Percentiles rank a stretch among this genome's conserved stretches.
phyloP scores from a whole-genome alignment of 2,113 vertebrate species.

The Mola mola region DNA sequence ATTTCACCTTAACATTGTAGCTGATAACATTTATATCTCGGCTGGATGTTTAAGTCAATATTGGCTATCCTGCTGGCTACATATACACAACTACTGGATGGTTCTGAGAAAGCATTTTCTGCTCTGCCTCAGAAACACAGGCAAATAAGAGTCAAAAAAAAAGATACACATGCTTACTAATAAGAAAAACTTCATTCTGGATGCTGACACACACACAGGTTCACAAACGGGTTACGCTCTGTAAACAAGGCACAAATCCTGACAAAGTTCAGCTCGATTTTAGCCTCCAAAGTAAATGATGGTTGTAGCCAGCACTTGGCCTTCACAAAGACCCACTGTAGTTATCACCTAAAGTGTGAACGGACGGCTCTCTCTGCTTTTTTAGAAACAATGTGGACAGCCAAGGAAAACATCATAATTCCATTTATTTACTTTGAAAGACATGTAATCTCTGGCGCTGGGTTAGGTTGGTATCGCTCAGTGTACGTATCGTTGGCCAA shows the following conservation, averaged over 20 bases:
- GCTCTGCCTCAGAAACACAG: constrained; percentile 41
- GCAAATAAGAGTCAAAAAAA: no score
- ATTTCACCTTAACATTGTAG: no score
- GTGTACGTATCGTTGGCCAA: constrained; percentile 59
- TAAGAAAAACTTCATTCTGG: no score
- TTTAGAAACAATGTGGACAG: constrained; percentile 71
- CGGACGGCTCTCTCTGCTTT: constrained; percentile 70
- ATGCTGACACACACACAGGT: constrained; percentile 13
- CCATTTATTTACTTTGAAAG: constrained; percentile 77
- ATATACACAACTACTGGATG: constrained; percentile 34
- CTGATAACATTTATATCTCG: constrained; percentile 4
- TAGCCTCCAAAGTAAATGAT: constrained; percentile 79
- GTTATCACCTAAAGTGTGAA: constrained; percentile 83
- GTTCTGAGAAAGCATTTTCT: constrained; percentile 41
- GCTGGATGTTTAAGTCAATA: neutral
- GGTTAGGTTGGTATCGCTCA: constrained; percentile 62
- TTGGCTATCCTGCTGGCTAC: constrained; percentile 13
- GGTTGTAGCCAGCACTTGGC: constrained; percentile 53
- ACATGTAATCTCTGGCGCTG: constrained; percentile 75
- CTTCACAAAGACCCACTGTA: constrained; percentile 80
- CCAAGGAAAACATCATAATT: constrained; percentile 77
- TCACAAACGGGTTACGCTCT: constrained; percentile 56
- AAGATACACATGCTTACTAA: no score
- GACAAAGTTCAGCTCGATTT: constrained; percentile 73
- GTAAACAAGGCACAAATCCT: constrained; percentile 77